Base-by-base conservation (phyloP, 2,113 vertebrate genomes). In the Erythrocercus mccallii region DNA sequence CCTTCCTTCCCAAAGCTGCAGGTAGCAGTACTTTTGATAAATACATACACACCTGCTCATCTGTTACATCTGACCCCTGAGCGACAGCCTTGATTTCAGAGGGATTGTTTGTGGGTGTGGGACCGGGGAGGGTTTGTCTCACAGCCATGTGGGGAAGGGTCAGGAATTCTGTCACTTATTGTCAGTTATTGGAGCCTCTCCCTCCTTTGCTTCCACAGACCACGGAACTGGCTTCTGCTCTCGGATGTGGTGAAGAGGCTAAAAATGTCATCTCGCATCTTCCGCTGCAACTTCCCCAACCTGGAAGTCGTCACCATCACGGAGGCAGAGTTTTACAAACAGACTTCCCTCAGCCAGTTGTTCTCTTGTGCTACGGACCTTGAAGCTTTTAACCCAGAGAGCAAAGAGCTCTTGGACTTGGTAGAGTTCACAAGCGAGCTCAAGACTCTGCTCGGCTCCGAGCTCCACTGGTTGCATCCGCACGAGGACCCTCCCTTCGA, bases 171-270 rank as follows among this genome's bases (percentile, higher is more conserved):
- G 3, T 42, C n/a, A 33, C 45, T 30, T 50, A 3, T 6, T 35
- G 50, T 35, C 25, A 1, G 33, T 77, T 73, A 40, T 0, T 68
- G 76, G 64, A 94, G 50, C 80, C 40, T 64, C 42, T 93, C 35
- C 81, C 51, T 89, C 74, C 79, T 81, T 90, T 15, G 60, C 35
- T 77, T 72, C 77, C 45, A 3, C 90, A 99, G 99, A 96, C 99
- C 99, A 10, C 98, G 99, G 53, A 99, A 99, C 97, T 99, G 99
- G 99, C 98, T 99, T 27, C 96, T 99, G 74, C 98, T 99, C 64
- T 99, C 99, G 0, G 99, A 99, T 5, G 98, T 99, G 92, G 98
- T 99, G 37, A 99, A 98, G 85, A 98, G 98, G 82, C 95, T 99
- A 90, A 98, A 99, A 90, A 99, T 99, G 98, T 99, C 99, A 1